phyloP scores from a whole-genome alignment of 64 coral and sea anemone species.

The Exaiptasia diaphana region DNA sequence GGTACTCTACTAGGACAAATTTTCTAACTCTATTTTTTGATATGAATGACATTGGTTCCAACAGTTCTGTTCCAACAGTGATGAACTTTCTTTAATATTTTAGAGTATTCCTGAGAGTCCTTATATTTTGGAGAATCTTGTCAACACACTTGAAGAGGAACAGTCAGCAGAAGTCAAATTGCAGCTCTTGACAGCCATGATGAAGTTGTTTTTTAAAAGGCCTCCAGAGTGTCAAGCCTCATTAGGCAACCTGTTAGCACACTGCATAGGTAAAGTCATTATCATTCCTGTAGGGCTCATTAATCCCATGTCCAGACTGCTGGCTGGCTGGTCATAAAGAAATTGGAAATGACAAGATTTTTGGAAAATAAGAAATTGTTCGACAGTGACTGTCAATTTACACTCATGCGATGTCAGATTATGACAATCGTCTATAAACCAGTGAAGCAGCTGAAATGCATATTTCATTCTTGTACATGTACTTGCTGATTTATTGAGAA shows the following conservation, averaged over 20 bases:
- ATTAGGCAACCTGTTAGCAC: constrained; percentile 70
- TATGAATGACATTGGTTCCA: too few relatives aligned
- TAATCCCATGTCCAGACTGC: too few relatives aligned
- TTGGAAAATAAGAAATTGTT: too few relatives aligned
- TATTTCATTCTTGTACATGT: too few relatives aligned
- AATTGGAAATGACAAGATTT: too few relatives aligned
- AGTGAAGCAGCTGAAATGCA: too few relatives aligned
- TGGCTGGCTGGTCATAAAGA: too few relatives aligned
- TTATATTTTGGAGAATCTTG: constrained; percentile 76
- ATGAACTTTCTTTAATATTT: neutral
- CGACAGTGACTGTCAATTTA: too few relatives aligned
- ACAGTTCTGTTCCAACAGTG: neutral
- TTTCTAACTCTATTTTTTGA: neutral
- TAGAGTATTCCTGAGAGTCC: constrained; percentile 84
- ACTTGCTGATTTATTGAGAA: too few relatives aligned
- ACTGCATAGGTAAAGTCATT: constrained; percentile 79
- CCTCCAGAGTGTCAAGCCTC: constrained; percentile 93
- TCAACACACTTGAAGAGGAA: constrained; percentile 73
- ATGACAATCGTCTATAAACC: too few relatives aligned
- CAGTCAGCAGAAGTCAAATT: constrained; percentile 79
- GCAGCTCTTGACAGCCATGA: constrained; percentile 78
- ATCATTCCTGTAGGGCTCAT: too few relatives aligned
- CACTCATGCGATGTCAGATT: too few relatives aligned
- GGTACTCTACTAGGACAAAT: constrained; percentile 47
- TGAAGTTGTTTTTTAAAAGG: constrained; percentile 95